phyloP scores from a whole-genome alignment of 2,888 invertebrate genomes.

The Cordilura impudica region DNA sequence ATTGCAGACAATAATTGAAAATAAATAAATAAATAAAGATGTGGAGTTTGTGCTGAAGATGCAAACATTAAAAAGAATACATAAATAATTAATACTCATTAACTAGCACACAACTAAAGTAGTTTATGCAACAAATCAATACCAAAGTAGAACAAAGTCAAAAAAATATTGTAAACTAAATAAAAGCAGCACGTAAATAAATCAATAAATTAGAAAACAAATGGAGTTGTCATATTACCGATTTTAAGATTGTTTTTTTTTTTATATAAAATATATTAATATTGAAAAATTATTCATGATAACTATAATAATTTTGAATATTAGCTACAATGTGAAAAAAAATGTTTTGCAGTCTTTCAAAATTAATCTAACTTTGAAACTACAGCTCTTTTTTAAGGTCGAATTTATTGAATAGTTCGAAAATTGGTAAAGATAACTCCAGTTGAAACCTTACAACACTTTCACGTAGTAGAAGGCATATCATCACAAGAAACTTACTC shows the following conservation, averaged over 20 bases:
- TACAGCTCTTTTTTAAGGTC: too few species aligned
- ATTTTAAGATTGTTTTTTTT: too few species aligned
- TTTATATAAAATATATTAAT: too few species aligned
- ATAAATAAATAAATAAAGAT: constrained; percentile 82
- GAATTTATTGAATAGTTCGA: too few species aligned
- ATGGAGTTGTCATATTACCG: too few species aligned
- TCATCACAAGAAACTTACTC: constrained; percentile 1
- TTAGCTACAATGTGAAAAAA: too few species aligned
- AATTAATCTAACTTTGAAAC: too few species aligned
- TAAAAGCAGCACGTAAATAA: neutral
- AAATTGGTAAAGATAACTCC: neutral
- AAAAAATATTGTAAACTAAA: constrained; percentile 15
- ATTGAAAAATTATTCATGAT: too few species aligned
- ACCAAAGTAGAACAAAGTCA: constrained; percentile 13
- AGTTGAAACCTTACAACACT: too few species aligned
- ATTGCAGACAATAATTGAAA: constrained; percentile 94
- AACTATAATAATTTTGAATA: too few species aligned
- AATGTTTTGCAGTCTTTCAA: too few species aligned
- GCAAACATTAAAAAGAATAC: neutral
- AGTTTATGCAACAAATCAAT: constrained; percentile 49
- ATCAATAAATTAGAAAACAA: constrained; percentile 5
- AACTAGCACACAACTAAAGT: constrained; percentile 23
- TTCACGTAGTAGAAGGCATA: constrained; percentile 35
- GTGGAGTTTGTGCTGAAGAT: constrained; percentile 8
- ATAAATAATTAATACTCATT: constrained; percentile 37